phyloP scores from a whole-genome alignment of 92 coral and sea anemone genomes.

The Blastomussa wellsi region DNA sequence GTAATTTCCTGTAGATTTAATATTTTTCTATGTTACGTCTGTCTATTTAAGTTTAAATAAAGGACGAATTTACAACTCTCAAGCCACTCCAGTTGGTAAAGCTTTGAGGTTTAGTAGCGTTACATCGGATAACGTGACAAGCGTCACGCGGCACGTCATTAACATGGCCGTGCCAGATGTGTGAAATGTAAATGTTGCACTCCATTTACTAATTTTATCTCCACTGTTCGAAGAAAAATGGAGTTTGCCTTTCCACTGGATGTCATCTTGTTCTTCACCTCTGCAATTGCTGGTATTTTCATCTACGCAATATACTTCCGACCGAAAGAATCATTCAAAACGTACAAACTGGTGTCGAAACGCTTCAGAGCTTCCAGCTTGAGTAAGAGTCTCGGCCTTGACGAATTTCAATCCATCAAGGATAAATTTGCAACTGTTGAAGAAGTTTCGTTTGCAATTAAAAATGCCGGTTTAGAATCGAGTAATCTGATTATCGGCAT shows the following conservation, averaged over 20 bases:
- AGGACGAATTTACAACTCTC: not conserved
- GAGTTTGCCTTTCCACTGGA: conserved; percentile 75
- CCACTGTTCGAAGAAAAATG: conserved; percentile 29
- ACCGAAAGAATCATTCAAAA: conserved; percentile 78
- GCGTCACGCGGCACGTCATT: not conserved
- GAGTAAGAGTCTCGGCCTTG: conserved; percentile 71
- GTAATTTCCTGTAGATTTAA: not conserved
- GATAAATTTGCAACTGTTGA: conserved; percentile 76
- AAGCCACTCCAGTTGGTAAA: not conserved
- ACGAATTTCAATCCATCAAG: conserved; percentile 79
- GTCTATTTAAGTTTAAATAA: not conserved
- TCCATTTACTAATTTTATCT: not conserved
- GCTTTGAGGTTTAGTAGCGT: not conserved
- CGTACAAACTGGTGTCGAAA: conserved; percentile 68
- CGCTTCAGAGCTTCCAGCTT: conserved; percentile 73
- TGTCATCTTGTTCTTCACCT: conserved; percentile 61
- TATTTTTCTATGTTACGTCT: not conserved
- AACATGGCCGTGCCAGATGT: not conserved
- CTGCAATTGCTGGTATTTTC: conserved; percentile 74
- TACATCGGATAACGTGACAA: conserved; percentile 6
- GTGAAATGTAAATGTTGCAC: not conserved
- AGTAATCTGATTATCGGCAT: conserved; percentile 90
- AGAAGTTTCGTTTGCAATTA: conserved; percentile 87
- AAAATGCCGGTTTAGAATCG: conserved; percentile 72
- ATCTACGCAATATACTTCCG: conserved; percentile 72